Base-by-base conservation (phyloP, 2,113 vertebrate species). In the Macquaria ambigua region DNA sequence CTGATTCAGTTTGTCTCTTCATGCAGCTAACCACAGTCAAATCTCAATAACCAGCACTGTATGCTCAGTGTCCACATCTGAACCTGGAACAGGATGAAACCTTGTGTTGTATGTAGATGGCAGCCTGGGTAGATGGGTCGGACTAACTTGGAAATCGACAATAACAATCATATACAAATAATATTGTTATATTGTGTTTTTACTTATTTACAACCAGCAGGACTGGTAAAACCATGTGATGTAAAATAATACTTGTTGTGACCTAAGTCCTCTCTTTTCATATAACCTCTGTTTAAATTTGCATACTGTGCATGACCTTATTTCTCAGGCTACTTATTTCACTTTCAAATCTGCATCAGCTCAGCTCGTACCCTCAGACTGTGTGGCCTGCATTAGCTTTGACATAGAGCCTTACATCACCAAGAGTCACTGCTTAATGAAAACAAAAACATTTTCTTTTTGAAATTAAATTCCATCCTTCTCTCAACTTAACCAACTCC, bases 241-340 rank as follows among this genome's bases (percentile, higher is more conserved):
- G 20, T 43, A 10, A 41, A 55, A 25, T 3, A 1, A 46, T 59
- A 15, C 3, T 52, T 12, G 4, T 18, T 23, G 15, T 56, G 34
- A 43, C 18, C 18, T 8, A 53, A 6, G 1, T 20, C 11, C 18
- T 28, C 39, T 52, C n/a, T 34, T 58, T 48, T 39, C 3, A 53
- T 52, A 3, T 6, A 18, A 23, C 8, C 37, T 63, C 2, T 16
- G 59, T 48, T 15, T 37, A 1, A 39, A 67, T 84, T 56, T 73
- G 52, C 43, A 53, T 61, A 5, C 41, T 68, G 46, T 21, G 9
- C 21, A 48, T 25, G 46, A 55, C 37, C 52, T 74, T 14, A 21
- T 68, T 59, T 58, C 56, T 71, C 48, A 61, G 53, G 25, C n/a
- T 34, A 14, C 43, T 72, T 59, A 72, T 84, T 87, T 87, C 14